Evolutionary conservation across 2,113 vertebrate species (phyloP).

Genomic region (Sardina pilchardus): DNA sequence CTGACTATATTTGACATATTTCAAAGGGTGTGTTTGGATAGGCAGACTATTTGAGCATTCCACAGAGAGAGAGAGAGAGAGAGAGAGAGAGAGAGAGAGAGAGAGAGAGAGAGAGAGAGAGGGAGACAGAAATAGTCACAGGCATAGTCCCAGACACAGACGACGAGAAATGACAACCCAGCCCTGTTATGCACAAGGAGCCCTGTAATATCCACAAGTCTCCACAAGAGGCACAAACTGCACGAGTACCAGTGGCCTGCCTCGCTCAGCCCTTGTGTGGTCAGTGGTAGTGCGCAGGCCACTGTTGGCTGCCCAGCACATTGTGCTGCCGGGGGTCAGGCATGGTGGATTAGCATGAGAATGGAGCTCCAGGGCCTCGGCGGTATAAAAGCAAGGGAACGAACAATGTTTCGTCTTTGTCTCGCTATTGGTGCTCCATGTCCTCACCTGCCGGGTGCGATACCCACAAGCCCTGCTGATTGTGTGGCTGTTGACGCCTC

Average conservation of each 20-base stretch:
- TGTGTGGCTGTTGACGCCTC: background rate
- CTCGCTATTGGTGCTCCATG: conserved; percentile 30
- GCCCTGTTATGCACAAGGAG: background rate
- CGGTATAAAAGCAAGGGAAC: conserved; percentile 45
- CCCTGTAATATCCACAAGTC: background rate
- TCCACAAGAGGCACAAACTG: background rate
- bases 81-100: too few species aligned
- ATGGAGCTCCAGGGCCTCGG: conserved; percentile 43
- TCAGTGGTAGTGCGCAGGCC: background rate
- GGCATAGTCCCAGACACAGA: background rate
- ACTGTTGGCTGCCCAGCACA: background rate
- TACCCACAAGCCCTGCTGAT: conserved; percentile 13
- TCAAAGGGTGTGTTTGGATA: background rate
- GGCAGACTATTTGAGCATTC: background rate
- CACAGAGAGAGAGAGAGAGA: background rate
- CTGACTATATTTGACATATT: background rate
- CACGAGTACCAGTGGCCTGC: background rate
- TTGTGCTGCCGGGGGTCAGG: background rate
- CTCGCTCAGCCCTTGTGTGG: background rate
- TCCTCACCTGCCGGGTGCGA: background rate
- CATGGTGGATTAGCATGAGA: conserved; percentile 64
- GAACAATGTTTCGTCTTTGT: conserved; percentile 42
- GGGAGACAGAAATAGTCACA: background rate
- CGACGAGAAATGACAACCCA: background rate
- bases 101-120: too few species aligned